Evolutionary conservation across 2,113 vertebrate species (phyloP), one percentile per base, ranked within the genome.

Genomic region (Gasterosteus nipponicus): DNA sequence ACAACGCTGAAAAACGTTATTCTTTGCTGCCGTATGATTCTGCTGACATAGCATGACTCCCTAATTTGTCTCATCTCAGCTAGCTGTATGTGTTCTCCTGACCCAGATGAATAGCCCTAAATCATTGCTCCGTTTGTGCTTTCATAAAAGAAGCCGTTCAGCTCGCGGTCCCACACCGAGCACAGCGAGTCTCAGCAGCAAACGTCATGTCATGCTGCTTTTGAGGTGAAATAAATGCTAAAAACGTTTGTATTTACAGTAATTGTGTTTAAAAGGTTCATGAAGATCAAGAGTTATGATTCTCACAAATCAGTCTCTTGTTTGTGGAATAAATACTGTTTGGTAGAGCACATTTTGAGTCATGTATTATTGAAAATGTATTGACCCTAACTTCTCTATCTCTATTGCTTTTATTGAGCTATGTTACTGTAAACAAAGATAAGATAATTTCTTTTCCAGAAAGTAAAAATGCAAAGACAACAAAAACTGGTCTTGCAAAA

Each of bases 101-200:
- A 87, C 84, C 86, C 69, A 85, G 72, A 87, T 89, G 82, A 85
- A 87, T 85, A 76, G 70, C 74, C 78, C 76, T 53, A 77, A 82
- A 82, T 89, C 75, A 71, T 78, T 56, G 66, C 77, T 86, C 75
- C 75, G 73, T 89, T 85, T 85, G 83, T 63, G 60, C 66, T 84
- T 85, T 78, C 79, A 63, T 62, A 73, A 81, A 74, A 75, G 77
- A 70, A 79, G 29, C 74, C 41, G 77, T 80, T 86, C 56, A 59
- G 66, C 69, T 75, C 16, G 5, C 59, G 54, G 78, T 84, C 57
- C 57, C 75, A 77, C 67, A 72, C 80, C 72, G 69, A 77, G 77
- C 80, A 67, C 72, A 62, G 75, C 7, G 46, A 46, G 66, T 63
- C 74, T 78, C 73, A 47, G 47, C 11, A 60, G 72, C 66, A 60